Conservation (phyloP, 2,888 invertebrate species). For the Xanthostigma xanthostigma region DNA sequence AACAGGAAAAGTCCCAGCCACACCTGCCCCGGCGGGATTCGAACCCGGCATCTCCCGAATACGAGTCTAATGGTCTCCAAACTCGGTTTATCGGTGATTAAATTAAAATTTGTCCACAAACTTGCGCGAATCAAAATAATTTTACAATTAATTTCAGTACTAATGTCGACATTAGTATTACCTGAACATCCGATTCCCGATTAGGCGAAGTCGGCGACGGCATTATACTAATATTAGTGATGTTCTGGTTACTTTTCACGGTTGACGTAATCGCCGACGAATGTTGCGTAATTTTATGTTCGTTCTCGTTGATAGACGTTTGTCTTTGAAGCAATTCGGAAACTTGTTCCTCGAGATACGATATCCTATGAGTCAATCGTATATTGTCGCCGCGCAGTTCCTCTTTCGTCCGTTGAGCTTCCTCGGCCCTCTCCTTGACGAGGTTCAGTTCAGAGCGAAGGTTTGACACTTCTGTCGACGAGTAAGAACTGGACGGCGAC, state of each 20-base stretch:
- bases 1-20: too few species aligned
- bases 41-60: too few species aligned
- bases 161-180: too few species aligned
- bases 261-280: slow-evolving; percentile 29
- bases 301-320: slow-evolving; percentile 5
- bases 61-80: too few species aligned
- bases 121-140: too few species aligned
- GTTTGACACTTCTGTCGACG: slow-evolving; percentile 33
- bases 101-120: too few species aligned
- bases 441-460: slow-evolving; percentile 42
- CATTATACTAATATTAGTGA: slow-evolving; percentile 56
- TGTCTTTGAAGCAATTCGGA: slow-evolving; percentile 26
- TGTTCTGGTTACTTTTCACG: slow-evolving; percentile 45
- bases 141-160: not conserved
- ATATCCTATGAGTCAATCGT: slow-evolving; percentile 72
- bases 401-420: slow-evolving; percentile 46
- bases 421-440: slow-evolving; percentile 43
- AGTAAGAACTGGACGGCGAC: slow-evolving; percentile 24
- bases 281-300: slow-evolving; percentile 9
- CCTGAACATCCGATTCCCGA: slow-evolving; percentile 2
- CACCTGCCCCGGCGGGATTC: too few species aligned
- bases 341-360: slow-evolving; percentile 80
- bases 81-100: slow-evolving; percentile 3
- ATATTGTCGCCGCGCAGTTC: slow-evolving; percentile 62
- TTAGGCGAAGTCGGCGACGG: slow-evolving; percentile 30